Base-by-base conservation (phyloP, 2,888 invertebrate species). In the Atrina japonica region DNA sequence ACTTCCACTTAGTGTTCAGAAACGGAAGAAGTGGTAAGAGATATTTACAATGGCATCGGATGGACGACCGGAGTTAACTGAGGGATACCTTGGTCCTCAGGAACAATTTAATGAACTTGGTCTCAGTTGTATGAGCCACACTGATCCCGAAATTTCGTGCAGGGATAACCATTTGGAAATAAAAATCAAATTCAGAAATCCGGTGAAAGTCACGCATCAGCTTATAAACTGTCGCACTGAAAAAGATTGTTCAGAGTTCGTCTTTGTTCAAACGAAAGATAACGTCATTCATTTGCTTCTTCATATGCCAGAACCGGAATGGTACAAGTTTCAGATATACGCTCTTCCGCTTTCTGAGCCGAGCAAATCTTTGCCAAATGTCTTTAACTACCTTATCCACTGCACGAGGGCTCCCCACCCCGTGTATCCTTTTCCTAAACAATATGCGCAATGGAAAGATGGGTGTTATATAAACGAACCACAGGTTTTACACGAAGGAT, bases 371-470 rank as follows among this genome's bases (percentile, higher is more conserved):
- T 81, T 90, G 52, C 89, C 89, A 0, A 89, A 89, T 30, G 89
- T 90, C 23, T 89, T 74, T 81, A 90, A 90, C 80, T 90, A 90
- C 70, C 76, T 90, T 61, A 83, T 90, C 75, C 78, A 86, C 73
- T 86, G 87, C 69, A 70, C 70, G 21, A 55, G 75, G 23, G 80
- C 83, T 9, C 73, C 78, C 35, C 80, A 83, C 53, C 76, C 81
- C n/a, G 82, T 82, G 29, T 77, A 82, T 49, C 85, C 88, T 30
- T 90, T 84, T 83, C 90, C 90, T 18, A 88, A 89, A 76, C 90
- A 90, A 80, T 90, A 88, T 66, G 89, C 88, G 35, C 89, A 89
- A 72, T 90, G 90, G 90, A 90, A 90, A 72, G 90, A 90, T 43
- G 90, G 89, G 6, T 90, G 90, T 69, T 88, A 75, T 77, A 82